These are phyloP conservation scores for Tragelaphus strepsiceros DNA, from an alignment of 2,113 vertebrate genomes.

Conservation along the genomic window DNA sequence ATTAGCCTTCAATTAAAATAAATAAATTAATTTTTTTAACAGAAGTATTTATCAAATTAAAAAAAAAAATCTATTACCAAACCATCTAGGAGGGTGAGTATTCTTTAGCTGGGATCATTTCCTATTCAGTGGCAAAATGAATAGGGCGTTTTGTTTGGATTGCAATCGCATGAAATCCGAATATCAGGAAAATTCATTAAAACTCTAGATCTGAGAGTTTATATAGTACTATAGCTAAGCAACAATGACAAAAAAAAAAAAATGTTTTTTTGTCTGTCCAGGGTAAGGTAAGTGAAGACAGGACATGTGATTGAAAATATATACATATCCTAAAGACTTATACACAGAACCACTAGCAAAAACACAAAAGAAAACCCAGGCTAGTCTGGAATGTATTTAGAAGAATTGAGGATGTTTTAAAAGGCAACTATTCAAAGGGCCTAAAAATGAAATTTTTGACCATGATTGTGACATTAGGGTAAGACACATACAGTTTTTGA, in stretches of 20 bases:
- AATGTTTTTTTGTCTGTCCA: not conserved
- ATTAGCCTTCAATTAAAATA: not conserved
- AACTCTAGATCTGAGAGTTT: not conserved
- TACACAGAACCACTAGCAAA: not conserved
- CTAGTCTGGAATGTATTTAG: not conserved
- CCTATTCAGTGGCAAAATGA: not conserved
- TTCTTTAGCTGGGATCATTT: not conserved
- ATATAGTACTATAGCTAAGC: not conserved
- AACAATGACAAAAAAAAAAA: not conserved
- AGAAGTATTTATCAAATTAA: not conserved
- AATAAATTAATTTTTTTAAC: not conserved
- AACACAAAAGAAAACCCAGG: not conserved
- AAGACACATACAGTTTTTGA: not conserved
- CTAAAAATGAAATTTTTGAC: not conserved
- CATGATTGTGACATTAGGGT: not conserved
- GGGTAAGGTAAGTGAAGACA: not conserved
- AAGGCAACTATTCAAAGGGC: not conserved
- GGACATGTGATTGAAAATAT: not conserved
- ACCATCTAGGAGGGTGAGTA: not conserved
- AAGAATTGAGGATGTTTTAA: not conserved
- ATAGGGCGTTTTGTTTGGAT: not conserved
- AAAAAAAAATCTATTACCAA: not conserved
- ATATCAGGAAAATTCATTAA: slow-evolving; percentile 22
- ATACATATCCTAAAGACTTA: not conserved
- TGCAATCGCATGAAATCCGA: not conserved